A percentile compares a stretch with the other conserved stretches of the same genome.
These are phyloP conservation scores for Mimumesa dahlbomi DNA, from an alignment of 2,888 invertebrate species.

Conservation along the genomic window DNA sequence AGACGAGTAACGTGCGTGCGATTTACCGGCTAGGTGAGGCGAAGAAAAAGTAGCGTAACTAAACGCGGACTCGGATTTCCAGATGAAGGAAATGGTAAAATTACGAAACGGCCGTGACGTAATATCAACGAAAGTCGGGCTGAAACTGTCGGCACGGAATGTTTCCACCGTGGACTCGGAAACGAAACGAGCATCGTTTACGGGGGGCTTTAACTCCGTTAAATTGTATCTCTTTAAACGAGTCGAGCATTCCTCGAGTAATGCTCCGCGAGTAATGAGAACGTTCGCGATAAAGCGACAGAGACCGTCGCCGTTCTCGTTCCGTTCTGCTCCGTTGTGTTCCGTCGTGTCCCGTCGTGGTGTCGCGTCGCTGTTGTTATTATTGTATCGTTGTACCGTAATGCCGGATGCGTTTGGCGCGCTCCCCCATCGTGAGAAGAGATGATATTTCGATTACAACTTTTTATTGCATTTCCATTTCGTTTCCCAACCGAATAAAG, in stretches of 20 bases:
- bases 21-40: too few species aligned
- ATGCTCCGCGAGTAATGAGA: slow-evolving; percentile 58
- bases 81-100: background rate
- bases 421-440: too few species aligned
- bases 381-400: too few species aligned
- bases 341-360: slow-evolving; percentile 19
- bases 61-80: background rate
- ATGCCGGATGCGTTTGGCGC: too few species aligned
- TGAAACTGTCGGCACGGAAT: too few species aligned
- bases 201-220: slow-evolving; percentile 37
- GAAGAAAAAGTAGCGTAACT: too few species aligned
- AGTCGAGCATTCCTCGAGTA: slow-evolving; percentile 30
- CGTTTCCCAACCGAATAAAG: slow-evolving; percentile 68
- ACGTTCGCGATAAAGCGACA: slow-evolving; percentile 9
- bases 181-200: slow-evolving; percentile 37
- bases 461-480: slow-evolving; percentile 79
- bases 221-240: slow-evolving; percentile 51
- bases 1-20: too few species aligned
- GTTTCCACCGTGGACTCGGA: slow-evolving; percentile 6
- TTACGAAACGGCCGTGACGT: slow-evolving; percentile 6
- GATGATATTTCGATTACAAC: slow-evolving; percentile 78
- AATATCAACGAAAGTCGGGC: slow-evolving; percentile 10
- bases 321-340: slow-evolving; percentile 18
- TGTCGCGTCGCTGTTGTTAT: slow-evolving; percentile 39
- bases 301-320: background rate